Conservation (phyloP, 2,113 vertebrate genomes). For the Megatriorchis doriae region DNA sequence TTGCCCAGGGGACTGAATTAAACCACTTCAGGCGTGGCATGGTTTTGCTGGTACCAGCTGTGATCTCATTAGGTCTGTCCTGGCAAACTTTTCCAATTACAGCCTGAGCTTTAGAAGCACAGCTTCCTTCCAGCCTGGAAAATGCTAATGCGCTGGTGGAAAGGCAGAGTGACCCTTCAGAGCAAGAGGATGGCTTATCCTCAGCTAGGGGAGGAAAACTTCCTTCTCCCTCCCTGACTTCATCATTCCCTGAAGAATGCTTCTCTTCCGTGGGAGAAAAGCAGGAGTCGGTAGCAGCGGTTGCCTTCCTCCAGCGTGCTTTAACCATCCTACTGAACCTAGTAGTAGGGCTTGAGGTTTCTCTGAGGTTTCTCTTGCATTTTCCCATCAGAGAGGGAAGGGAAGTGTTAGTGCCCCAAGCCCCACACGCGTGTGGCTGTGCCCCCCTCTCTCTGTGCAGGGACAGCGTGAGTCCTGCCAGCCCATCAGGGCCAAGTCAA, state of each 20-base stretch:
- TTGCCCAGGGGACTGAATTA: neutral
- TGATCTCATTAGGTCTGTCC: neutral
- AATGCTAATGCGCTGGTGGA: neutral
- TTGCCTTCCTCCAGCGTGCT: neutral
- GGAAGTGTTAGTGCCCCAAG: neutral
- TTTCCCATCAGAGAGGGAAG: neutral
- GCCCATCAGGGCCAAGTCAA: neutral
- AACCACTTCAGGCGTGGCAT: neutral
- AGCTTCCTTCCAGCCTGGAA: neutral
- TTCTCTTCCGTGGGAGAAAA: neutral
- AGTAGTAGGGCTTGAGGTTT: neutral
- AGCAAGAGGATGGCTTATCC: neutral
- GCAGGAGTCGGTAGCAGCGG: neutral
- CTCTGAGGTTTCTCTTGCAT: neutral
- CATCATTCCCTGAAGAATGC: neutral
- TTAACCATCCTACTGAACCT: neutral
- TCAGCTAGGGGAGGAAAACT: neutral
- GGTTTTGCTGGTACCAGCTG: neutral
- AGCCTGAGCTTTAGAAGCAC: neutral
- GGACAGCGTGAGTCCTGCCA: neutral
- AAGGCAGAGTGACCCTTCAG: neutral
- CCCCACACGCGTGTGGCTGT: fast-evolving
- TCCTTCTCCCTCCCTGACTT: neutral
- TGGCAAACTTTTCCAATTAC: neutral
- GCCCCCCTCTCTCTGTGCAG: neutral